phyloP scores from a whole-genome alignment of 2,797 vertebrate species.

The Limosa lapponica region DNA sequence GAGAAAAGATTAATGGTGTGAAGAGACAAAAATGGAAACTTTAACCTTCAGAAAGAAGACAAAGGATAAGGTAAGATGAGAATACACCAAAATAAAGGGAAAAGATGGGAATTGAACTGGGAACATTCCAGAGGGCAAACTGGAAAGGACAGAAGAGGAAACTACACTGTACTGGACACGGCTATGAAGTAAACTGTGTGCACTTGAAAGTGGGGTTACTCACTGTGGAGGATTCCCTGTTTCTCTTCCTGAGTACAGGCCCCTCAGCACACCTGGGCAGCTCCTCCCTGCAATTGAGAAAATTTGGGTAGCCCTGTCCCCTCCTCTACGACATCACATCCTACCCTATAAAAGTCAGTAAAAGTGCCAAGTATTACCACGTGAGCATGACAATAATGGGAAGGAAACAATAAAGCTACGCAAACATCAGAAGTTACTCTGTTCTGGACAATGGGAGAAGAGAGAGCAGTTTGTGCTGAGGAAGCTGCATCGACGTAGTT shows the following conservation, averaged over 20 bases:
- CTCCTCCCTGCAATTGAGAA: conserved; percentile 80
- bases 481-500: conserved; percentile 59
- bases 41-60: conserved; percentile 29
- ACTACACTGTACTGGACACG: conserved; percentile 67
- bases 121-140: conserved; percentile 64
- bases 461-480: conserved; percentile 44
- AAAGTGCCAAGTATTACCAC: conserved; percentile 68
- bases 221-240: conserved; percentile 80
- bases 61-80: conserved; percentile 23
- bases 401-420: conserved; percentile 61
- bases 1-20: not conserved
- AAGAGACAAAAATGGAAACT: conserved; percentile 39
- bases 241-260: conserved; percentile 80
- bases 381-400: conserved; percentile 43
- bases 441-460: conserved; percentile 59
- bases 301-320: conserved; percentile 81
- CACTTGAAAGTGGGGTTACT: conserved; percentile 78
- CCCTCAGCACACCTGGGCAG: conserved; percentile 80
- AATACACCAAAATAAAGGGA: conserved; percentile 2
- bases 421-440: conserved; percentile 56
- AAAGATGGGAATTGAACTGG: conserved; percentile 55
- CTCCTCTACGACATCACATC: conserved; percentile 78
- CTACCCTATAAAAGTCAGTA: conserved; percentile 72
- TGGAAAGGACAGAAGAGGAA: conserved; percentile 62
- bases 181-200: conserved; percentile 71